Conservation (phyloP, 2,797 vertebrate genomes). For the Kryptolebias ocellatus region DNA sequence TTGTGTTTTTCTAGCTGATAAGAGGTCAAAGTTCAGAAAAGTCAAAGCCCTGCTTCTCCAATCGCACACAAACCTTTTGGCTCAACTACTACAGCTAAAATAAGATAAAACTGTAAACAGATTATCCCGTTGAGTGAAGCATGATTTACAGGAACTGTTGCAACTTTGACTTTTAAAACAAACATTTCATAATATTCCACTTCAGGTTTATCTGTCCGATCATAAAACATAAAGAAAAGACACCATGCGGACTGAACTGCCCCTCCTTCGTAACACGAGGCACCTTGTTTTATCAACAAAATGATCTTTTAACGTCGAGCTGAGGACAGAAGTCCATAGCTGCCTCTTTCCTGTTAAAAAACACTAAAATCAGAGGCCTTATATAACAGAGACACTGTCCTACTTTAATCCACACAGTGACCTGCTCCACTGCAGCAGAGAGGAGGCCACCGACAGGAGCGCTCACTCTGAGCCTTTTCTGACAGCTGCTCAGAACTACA, state of each 20-base stretch:
- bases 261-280: slow-evolving; percentile 3
- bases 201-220: background rate
- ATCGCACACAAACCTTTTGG: background rate
- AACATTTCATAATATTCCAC: background rate
- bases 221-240: slow-evolving; percentile 40
- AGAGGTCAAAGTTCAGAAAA: slow-evolving; percentile 35
- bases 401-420: slow-evolving; percentile 79
- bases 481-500: background rate
- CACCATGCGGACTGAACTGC: slow-evolving; percentile 32
- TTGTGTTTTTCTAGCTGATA: slow-evolving; percentile 7
- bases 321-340: background rate
- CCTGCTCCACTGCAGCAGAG: slow-evolving; percentile 71
- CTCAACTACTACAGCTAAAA: background rate
- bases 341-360: slow-evolving; percentile 12
- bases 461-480: slow-evolving; percentile 53
- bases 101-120: background rate
- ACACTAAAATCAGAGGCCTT: slow-evolving; percentile 58
- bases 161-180: background rate
- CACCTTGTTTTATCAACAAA: background rate
- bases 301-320: background rate
- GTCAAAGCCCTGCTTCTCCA: background rate
- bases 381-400: slow-evolving; percentile 80
- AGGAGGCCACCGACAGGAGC: slow-evolving; percentile 20
- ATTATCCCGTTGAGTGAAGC: background rate
- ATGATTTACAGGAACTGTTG: background rate